Evolutionary conservation across 2,797 vertebrate genomes (phyloP).

Genomic region (Sebastes reedi): DNA sequence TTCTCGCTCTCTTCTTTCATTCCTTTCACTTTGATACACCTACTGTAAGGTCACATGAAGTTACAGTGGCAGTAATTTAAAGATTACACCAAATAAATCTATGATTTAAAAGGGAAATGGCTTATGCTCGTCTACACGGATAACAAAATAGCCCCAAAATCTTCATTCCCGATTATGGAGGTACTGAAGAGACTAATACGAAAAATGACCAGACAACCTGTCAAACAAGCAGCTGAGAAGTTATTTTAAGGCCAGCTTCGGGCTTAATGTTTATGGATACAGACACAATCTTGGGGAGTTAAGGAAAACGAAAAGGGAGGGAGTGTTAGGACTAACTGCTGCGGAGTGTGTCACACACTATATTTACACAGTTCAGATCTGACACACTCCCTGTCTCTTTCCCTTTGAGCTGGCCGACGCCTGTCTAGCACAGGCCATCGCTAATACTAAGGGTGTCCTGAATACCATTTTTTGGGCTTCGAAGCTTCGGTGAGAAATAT

Average conservation of each 20-base stretch:
- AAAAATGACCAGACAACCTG: constrained; percentile 20
- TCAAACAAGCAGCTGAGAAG: constrained; percentile 20
- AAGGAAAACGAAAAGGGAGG: constrained; percentile 60
- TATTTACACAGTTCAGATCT: constrained; percentile 76
- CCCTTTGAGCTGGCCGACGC: constrained; percentile 29
- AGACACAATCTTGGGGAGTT: constrained; percentile 63
- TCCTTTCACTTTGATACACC: constrained; percentile 13
- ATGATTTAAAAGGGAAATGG: background rate
- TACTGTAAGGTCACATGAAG: background rate
- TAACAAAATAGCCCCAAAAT: background rate
- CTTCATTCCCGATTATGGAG: background rate
- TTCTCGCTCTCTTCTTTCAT: background rate
- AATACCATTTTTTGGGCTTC: no score
- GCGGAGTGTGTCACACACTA: constrained; percentile 68
- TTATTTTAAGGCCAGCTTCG: constrained; percentile 59
- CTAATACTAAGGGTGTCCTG: background rate
- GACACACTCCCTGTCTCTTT: constrained; percentile 54
- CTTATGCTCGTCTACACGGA: background rate
- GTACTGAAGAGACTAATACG: constrained; percentile 1
- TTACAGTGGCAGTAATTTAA: background rate
- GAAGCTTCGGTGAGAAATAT: no score
- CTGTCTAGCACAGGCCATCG: constrained; percentile 16
- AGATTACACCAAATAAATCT: background rate
- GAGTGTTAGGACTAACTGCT: constrained; percentile 45
- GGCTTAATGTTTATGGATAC: constrained; percentile 67